These are phyloP conservation scores for Pseudochirops cupreus DNA, from an alignment of 2,797 vertebrate species.

Conservation along the genomic window DNA sequence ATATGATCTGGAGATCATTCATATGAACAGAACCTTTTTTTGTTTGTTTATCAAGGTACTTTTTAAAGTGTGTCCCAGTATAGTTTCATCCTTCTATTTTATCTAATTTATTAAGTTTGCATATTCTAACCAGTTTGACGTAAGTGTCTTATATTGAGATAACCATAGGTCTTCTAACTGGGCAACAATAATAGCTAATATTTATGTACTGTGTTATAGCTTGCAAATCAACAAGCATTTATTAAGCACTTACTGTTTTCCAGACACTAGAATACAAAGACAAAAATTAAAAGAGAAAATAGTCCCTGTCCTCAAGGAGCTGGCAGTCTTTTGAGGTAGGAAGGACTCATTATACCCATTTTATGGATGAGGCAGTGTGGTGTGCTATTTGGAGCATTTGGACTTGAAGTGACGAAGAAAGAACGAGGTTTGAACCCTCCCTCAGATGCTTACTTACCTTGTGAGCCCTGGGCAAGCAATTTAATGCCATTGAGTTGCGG, in stretches of 20 bases:
- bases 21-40: conserved; percentile 10
- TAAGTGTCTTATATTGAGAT: conserved; percentile 5
- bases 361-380: not conserved
- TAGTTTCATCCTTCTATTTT: not conserved
- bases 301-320: not conserved
- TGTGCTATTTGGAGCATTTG: not conserved
- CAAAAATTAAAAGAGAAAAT: not conserved
- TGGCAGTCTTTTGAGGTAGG: not conserved
- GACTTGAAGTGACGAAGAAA: not conserved
- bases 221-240: not conserved
- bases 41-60: conserved; percentile 10
- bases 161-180: not conserved
- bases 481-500: not conserved
- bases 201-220: not conserved
- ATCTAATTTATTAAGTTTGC: not conserved
- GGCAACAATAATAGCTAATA: not conserved
- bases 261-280: not conserved
- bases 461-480: not conserved
- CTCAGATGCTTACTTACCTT: not conserved
- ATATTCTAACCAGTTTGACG: not conserved
- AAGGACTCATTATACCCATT: not conserved
- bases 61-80: not conserved
- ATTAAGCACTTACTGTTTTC: not conserved
- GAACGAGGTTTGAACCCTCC: not conserved
- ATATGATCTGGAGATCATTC: not conserved